phyloP scores from a whole-genome alignment of 2,888 invertebrate genomes.

The Netelia fuscicornis region DNA sequence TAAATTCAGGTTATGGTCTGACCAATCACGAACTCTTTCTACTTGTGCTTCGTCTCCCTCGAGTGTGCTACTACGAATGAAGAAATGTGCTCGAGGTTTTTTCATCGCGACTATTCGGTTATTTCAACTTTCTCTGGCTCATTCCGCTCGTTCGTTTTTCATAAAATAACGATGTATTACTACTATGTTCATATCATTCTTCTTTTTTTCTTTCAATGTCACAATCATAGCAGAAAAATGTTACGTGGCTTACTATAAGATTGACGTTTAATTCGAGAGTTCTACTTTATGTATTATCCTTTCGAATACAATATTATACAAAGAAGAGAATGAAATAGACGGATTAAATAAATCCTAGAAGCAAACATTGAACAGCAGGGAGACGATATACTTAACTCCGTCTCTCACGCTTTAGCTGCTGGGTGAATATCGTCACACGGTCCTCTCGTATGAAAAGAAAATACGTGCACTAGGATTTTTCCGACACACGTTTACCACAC shows the following conservation, averaged over 20 bases:
- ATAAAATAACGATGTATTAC: conserved; percentile 21
- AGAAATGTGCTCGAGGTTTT: conserved; percentile 15
- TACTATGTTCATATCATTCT: neutral
- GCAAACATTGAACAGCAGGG: neutral
- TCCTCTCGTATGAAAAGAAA: neutral
- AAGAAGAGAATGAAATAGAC: neutral
- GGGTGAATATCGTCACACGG: neutral
- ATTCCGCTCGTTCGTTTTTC: conserved; percentile 12
- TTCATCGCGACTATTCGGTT: neutral
- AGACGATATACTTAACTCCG: neutral
- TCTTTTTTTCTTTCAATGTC: neutral
- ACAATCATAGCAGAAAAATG: neutral
- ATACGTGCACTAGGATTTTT: no score
- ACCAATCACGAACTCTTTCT: conserved; percentile 38
- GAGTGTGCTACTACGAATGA: conserved; percentile 5
- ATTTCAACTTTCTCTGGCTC: conserved; percentile 22
- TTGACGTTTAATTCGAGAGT: neutral
- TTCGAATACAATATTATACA: neutral
- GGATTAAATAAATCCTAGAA: conserved; percentile 13
- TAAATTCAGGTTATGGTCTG: conserved; percentile 34
- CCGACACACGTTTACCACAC: no score
- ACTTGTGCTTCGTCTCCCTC: conserved; percentile 25
- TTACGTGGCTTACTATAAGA: neutral
- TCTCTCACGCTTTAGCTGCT: neutral
- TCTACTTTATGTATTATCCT: neutral